Evolutionary conservation across 2,888 invertebrate genomes (phyloP).

Genomic region (Brassicogethes aeneus): DNA sequence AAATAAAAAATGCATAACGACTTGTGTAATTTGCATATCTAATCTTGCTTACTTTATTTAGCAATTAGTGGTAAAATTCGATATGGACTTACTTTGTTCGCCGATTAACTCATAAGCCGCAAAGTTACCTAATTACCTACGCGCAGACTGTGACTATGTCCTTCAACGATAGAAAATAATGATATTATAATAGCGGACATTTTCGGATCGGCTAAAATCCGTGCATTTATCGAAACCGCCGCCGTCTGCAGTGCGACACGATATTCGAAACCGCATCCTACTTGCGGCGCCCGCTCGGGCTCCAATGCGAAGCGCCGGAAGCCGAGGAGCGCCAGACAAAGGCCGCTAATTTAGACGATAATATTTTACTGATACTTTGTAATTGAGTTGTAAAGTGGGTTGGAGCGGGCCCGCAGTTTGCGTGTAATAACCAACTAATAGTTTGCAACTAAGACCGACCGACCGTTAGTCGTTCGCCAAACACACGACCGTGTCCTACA

Average conservation of each 20-base stretch:
- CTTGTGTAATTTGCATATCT: no score
- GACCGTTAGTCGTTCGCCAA: no score
- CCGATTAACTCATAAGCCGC: no score
- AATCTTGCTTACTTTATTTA: no score
- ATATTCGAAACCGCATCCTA: not conserved
- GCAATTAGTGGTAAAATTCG: no score
- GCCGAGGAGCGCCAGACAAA: constrained; percentile 3
- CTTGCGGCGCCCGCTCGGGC: not conserved
- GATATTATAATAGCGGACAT: no score
- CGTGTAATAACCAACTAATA: not conserved
- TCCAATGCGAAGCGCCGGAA: not conserved
- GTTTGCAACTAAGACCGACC: not conserved
- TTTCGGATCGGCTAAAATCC: not conserved
- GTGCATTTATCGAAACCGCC: not conserved
- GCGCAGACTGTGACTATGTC: no score
- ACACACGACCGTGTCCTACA: no score
- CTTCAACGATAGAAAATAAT: no score
- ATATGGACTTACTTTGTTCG: no score
- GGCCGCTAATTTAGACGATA: constrained; percentile 4
- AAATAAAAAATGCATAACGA: no score
- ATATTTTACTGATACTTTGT: constrained; percentile 8
- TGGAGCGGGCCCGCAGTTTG: not conserved
- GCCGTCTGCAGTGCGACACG: not conserved
- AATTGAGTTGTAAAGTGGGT: constrained; percentile 7
- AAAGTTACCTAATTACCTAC: no score